Conservation (phyloP, 2,888 invertebrate genomes). For the Eucriotettix oculatus region DNA sequence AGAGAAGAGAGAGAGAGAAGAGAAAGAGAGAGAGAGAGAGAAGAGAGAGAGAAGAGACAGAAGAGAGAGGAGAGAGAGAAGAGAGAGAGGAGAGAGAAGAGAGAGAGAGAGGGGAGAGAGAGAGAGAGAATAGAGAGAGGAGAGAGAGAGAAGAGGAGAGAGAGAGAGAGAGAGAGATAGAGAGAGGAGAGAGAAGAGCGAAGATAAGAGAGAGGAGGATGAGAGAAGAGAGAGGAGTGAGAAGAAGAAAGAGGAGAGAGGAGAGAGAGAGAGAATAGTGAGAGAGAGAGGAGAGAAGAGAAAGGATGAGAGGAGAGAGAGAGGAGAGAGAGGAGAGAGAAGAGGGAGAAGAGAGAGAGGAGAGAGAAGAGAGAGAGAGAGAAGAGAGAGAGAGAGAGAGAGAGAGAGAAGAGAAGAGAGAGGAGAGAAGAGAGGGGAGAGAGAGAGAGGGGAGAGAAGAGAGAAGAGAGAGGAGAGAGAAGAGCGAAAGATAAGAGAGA, state of each 20-base stretch:
- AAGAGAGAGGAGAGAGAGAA: background rate
- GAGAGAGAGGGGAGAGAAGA: background rate
- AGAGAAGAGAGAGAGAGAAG: no score
- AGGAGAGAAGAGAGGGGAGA: background rate
- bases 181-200: background rate
- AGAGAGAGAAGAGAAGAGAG: background rate
- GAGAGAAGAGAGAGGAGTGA: background rate
- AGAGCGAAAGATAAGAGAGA: background rate
- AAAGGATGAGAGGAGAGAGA: background rate
- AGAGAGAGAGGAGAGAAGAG: no score
- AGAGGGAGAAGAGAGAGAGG: background rate
- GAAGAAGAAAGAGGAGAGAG: background rate
- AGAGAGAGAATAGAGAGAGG: background rate
- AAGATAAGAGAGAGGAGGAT: background rate
- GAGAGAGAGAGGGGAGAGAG: background rate
- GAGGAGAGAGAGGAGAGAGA: background rate
- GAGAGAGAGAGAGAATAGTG: background rate
- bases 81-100: background rate
- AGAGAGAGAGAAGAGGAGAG: background rate
- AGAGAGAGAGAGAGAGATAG: background rate
- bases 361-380: no score
- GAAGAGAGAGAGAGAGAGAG: background rate
- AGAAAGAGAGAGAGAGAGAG: no score
- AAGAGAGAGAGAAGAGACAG: no score
- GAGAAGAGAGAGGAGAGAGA: background rate